Evolutionary conservation across 2,888 invertebrate species (phyloP), one percentile per base, ranked within the genome.

Genomic region (Scrobipalpa costella): DNA sequence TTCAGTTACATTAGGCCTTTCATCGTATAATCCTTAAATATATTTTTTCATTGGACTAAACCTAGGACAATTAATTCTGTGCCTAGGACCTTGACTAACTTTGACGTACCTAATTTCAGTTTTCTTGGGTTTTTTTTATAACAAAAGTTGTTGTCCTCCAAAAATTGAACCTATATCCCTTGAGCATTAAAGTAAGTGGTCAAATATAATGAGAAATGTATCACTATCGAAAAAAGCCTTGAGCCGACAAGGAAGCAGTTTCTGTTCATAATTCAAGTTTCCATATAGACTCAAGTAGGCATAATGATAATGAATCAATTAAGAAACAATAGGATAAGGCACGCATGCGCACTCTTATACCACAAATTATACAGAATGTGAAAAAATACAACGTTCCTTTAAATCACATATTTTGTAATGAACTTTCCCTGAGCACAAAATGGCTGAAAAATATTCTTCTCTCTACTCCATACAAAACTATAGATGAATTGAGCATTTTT

Each of bases 271-370:
- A 62, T 47, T 33, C 49, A 50, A 38, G 55, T 38, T 60, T 9
- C 67, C 67, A 65, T 65, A 67, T 66, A 64, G 19, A 55, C n/a
- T 1, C 55, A 15, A 34, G 55, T 55, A 34, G 55, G 68, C 52
- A 57, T 47, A 11, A 70, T 67, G 65, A 59, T 47, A 8, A 71
- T 68, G 65, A 73, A 73, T 72, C 73, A 72, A 74, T 76, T 73
- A 75, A 70, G 67, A 76, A 67, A 79, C 79, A 78, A 76, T 77
- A 68, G 73, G 67, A 71, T 69, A 62, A 64, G 27, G 34, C 55
- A 66, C 59, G 64, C 69, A 59, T 59, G 44, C 38, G 38, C 19
- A n/a, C 7, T 21, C 7, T 19, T 17, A 21, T 11, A 50, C 19
- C 50, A 50, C 44, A 44, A n/a, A 44, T 44, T 44, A 44, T 27